Evolutionary conservation across 2,888 invertebrate species (phyloP).

Genomic region (Pherbina coryleti): DNA sequence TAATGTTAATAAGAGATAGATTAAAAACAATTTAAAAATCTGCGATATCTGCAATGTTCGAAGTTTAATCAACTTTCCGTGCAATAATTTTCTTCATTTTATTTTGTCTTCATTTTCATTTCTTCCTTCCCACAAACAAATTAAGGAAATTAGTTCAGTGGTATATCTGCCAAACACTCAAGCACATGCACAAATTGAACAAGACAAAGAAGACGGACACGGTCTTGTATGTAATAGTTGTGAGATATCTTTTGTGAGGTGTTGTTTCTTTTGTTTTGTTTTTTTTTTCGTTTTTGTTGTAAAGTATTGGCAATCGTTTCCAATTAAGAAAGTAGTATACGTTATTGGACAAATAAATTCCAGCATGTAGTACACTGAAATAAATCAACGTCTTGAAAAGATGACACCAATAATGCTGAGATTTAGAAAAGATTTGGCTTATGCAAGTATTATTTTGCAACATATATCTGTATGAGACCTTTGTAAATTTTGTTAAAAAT

Average conservation of each 20-base stretch:
- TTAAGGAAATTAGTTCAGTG: slow-evolving; percentile 52
- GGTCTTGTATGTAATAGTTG: no score
- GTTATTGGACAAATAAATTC: slow-evolving; percentile 40
- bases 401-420: background rate
- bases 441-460: no score
- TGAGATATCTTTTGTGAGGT: no score
- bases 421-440: background rate
- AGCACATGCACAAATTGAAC: background rate
- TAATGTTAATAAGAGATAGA: background rate
- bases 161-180: background rate
- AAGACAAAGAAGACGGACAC: no score
- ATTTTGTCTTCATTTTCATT: background rate
- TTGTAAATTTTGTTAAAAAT: background rate
- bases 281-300: background rate
- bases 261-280: background rate
- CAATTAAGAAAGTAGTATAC: slow-evolving; percentile 52
- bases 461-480: no score
- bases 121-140: slow-evolving; percentile 46
- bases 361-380: background rate
- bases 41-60: background rate
- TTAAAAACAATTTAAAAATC: background rate
- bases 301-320: slow-evolving; percentile 45
- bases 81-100: slow-evolving; percentile 19
- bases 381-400: no score
- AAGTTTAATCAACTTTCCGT: slow-evolving; percentile 33